These are phyloP conservation scores for Chionis minor DNA, from an alignment of 2,113 vertebrate genomes.

Conservation along the genomic window DNA sequence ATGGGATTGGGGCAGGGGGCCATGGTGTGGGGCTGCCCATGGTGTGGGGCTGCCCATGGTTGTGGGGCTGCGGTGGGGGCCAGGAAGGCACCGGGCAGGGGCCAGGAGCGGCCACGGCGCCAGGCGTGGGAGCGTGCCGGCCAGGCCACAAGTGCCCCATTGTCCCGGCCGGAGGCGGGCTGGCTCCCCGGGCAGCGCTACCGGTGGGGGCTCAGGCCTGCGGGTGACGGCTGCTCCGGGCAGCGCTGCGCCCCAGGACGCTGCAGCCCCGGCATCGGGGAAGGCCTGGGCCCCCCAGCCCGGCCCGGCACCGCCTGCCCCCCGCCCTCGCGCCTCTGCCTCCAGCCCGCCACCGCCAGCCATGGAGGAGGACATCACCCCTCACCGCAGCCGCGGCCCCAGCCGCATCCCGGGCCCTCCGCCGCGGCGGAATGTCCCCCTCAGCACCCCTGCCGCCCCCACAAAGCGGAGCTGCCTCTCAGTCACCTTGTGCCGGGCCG, in stretches of 20 bases:
- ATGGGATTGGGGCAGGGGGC: neutral
- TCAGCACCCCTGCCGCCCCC: neutral
- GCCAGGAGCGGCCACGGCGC: neutral
- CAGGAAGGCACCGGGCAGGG: neutral
- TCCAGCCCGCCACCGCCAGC: neutral
- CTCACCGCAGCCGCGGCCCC: neutral
- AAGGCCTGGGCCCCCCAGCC: neutral
- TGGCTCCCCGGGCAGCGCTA: neutral
- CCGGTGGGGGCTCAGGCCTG: neutral
- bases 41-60: neutral
- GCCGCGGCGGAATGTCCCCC: neutral
- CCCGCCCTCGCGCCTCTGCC: neutral
- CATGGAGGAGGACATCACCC: slow-evolving; percentile 43
- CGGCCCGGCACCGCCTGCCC: neutral
- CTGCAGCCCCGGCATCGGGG: neutral
- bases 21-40: neutral
- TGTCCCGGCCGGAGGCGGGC: neutral
- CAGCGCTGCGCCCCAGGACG: neutral
- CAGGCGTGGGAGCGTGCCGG: neutral
- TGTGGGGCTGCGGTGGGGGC: neutral
- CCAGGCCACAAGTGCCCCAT: slow-evolving; percentile 14
- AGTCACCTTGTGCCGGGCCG: neutral
- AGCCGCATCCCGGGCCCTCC: slow-evolving; percentile 10
- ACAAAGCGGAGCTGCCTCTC: slow-evolving; percentile 47
- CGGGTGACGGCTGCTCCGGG: neutral